Conservation (phyloP, 2,797 vertebrate species). For the Tragelaphus eurycerus region DNA sequence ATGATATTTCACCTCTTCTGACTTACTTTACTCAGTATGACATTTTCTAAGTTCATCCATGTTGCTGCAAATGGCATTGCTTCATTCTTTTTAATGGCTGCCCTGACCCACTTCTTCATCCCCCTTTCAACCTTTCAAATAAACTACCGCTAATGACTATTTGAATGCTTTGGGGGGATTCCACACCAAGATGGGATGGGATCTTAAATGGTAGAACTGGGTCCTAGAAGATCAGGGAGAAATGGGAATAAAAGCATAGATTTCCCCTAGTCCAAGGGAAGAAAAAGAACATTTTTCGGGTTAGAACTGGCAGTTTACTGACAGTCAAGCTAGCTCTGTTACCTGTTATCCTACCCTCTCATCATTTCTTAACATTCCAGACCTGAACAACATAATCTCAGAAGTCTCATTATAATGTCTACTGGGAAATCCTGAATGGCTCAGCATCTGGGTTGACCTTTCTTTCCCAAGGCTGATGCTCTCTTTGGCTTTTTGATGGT, state of each 20-base stretch:
- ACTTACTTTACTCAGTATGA: not conserved
- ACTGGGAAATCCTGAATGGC: not conserved
- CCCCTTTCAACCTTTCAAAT: not conserved
- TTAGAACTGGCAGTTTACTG: not conserved
- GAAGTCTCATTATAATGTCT: not conserved
- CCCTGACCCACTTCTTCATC: not conserved
- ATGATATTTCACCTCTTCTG: not conserved
- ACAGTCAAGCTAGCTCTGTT: not conserved
- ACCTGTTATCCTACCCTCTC: not conserved
- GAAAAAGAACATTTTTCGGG: not conserved
- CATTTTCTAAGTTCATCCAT: not conserved
- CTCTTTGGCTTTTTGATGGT: constrained; percentile 10
- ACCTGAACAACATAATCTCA: not conserved
- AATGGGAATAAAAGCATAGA: not conserved
- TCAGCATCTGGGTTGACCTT: not conserved
- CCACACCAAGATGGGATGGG: not conserved
- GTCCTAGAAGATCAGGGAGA: not conserved
- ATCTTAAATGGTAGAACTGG: not conserved
- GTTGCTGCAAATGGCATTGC: not conserved
- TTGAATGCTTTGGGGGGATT: not conserved
- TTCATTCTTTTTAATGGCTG: not conserved
- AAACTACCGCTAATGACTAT: not conserved
- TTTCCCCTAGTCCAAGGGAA: not conserved
- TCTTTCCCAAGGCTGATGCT: not conserved
- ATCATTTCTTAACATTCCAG: not conserved